Conservation (phyloP, 1,140 invertebrate species). For the Pogonognathellus flavescens region DNA sequence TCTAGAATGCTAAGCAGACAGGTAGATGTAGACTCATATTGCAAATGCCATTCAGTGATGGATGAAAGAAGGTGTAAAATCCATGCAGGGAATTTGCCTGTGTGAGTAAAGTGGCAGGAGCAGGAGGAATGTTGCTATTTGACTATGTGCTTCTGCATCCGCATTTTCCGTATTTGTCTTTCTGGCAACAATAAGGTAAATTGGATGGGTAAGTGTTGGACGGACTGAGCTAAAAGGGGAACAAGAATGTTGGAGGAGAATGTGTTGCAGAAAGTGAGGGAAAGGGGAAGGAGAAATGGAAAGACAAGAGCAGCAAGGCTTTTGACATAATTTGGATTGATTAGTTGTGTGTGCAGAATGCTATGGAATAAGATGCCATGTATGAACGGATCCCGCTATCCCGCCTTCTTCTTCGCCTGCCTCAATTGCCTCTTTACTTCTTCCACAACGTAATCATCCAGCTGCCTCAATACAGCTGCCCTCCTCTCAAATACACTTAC, state of each 20-base stretch:
- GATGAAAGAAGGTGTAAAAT: too few relatives aligned
- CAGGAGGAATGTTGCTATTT: too few relatives aligned
- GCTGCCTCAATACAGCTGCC: neutral
- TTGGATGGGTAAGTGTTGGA: neutral
- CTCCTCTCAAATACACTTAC: neutral
- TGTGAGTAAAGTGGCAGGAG: too few relatives aligned
- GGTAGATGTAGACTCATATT: too few relatives aligned
- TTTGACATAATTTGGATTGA: slow-evolving; percentile 45
- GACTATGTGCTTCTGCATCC: too few relatives aligned
- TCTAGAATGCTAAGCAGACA: too few relatives aligned
- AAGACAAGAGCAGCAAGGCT: neutral
- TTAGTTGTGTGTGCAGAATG: slow-evolving; percentile 27
- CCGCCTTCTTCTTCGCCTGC: neutral
- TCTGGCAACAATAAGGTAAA: neutral
- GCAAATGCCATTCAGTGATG: too few relatives aligned
- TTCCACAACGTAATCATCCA: too few relatives aligned
- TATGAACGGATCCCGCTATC: neutral
- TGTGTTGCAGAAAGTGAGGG: slow-evolving; percentile 6
- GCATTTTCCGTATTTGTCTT: neutral
- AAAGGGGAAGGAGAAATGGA: neutral
- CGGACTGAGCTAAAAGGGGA: neutral
- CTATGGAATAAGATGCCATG: slow-evolving; percentile 38
- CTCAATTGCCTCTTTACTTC: neutral
- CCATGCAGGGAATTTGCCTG: too few relatives aligned
- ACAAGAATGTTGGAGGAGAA: neutral